These are phyloP conservation scores for Sycophaga agraensis DNA, from an alignment of 1,140 invertebrate species.

Conservation along the genomic window DNA sequence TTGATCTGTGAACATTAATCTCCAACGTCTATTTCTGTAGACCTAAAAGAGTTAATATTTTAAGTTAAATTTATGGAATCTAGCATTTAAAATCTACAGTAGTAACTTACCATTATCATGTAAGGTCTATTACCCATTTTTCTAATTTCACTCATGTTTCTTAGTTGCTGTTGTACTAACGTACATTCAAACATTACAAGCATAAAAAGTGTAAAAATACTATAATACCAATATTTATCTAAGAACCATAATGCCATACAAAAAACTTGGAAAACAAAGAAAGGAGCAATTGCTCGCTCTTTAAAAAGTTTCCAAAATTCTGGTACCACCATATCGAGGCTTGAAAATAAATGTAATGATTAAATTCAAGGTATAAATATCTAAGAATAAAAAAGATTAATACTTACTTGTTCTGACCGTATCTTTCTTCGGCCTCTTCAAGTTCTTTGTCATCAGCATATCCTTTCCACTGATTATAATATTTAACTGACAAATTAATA, in stretches of 20 bases:
- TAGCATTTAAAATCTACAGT: neutral
- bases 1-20: constrained; percentile 81
- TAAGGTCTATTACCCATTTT: constrained; percentile 99
- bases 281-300: constrained; percentile 97
- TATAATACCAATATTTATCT: constrained; percentile 98
- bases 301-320: constrained; percentile 96
- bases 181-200: constrained; percentile 97
- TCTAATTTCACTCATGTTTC: constrained; percentile 99
- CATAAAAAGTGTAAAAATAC: constrained; percentile 97
- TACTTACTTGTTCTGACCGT: constrained; percentile 88
- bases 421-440: constrained; percentile 72
- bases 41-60: constrained; percentile 62
- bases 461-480: constrained; percentile 86
- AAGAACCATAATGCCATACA: constrained; percentile 98
- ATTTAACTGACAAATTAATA: constrained; percentile 66
- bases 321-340: constrained; percentile 88
- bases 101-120: constrained; percentile 68
- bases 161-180: constrained; percentile 94
- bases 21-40: constrained; percentile 92
- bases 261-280: constrained; percentile 93
- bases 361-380: neutral
- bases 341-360: constrained; percentile 51
- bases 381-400: constrained; percentile 34
- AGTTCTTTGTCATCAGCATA: constrained; percentile 81
- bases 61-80: neutral